phyloP scores from a whole-genome alignment of 2,797 vertebrate species.

The Alcedo quadribrachys region DNA sequence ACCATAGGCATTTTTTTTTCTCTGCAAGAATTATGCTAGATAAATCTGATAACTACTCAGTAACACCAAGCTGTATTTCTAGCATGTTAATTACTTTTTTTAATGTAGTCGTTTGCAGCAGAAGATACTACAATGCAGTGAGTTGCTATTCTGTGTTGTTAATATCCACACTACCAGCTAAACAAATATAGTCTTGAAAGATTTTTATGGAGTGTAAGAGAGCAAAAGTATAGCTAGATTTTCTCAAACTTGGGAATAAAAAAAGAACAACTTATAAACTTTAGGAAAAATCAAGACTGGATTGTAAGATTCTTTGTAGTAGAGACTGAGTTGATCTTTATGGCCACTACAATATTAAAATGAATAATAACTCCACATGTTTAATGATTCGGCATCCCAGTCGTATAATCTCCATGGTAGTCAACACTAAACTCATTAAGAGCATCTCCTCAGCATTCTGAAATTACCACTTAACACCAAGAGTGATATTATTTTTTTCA shows the following conservation, averaged over 20 bases:
- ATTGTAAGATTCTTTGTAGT: background rate
- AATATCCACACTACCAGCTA: background rate
- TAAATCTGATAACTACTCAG: background rate
- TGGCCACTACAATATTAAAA: background rate
- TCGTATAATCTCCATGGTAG: slow-evolving; percentile 1
- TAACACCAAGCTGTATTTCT: background rate
- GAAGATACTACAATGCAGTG: background rate
- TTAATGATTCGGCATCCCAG: slow-evolving; percentile 14
- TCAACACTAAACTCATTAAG: slow-evolving; percentile 36
- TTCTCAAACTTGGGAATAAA: background rate
- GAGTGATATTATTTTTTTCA: slow-evolving; percentile 25
- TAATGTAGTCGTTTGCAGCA: background rate
- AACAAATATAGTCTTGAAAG: background rate
- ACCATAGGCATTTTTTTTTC: background rate
- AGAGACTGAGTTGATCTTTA: background rate
- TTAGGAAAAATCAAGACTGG: background rate
- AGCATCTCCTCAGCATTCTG: background rate
- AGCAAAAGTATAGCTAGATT: background rate
- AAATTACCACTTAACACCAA: slow-evolving; percentile 35
- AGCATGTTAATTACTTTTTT: background rate
- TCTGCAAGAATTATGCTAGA: background rate
- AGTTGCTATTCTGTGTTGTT: background rate
- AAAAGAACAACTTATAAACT: background rate
- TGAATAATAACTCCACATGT: background rate
- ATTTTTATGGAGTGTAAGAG: background rate